These are phyloP conservation scores for Cebuella pygmaea DNA, from an alignment of 2,797 vertebrate species.

Conservation along the genomic window DNA sequence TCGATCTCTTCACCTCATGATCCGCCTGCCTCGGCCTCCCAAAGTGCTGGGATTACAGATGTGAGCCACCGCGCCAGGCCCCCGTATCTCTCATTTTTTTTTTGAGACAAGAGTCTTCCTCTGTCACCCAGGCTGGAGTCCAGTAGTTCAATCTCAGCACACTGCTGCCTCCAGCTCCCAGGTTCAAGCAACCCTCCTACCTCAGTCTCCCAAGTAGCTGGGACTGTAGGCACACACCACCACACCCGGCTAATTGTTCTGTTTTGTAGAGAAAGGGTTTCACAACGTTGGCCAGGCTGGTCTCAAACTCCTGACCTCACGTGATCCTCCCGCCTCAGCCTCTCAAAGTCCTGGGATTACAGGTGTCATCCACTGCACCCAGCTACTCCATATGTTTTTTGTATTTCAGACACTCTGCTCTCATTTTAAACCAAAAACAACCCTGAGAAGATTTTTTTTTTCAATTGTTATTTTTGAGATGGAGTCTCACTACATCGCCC, in stretches of 20 bases:
- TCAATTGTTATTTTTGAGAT: too few species aligned
- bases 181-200: not conserved
- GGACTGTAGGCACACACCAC: too few species aligned
- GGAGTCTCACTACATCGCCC: too few species aligned
- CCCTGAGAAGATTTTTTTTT: not conserved
- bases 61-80: too few species aligned
- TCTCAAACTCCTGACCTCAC: not conserved
- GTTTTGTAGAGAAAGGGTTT: not conserved
- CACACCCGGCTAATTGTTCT: not conserved
- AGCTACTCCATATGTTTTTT: not conserved
- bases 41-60: not conserved
- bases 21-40: not conserved
- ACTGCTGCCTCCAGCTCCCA: not conserved
- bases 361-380: not conserved
- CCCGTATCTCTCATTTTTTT: too few species aligned
- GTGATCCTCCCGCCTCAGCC: not conserved
- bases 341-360: not conserved
- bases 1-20: not conserved
- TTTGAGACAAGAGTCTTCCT: accelerated
- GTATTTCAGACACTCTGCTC: not conserved
- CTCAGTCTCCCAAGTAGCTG: too few species aligned
- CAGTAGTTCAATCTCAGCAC: not conserved
- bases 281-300: too few species aligned
- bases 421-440: constrained; percentile 16
- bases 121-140: not conserved